Base-by-base conservation (phyloP, 2,113 vertebrate species). In the Trematomus loennbergii region DNA sequence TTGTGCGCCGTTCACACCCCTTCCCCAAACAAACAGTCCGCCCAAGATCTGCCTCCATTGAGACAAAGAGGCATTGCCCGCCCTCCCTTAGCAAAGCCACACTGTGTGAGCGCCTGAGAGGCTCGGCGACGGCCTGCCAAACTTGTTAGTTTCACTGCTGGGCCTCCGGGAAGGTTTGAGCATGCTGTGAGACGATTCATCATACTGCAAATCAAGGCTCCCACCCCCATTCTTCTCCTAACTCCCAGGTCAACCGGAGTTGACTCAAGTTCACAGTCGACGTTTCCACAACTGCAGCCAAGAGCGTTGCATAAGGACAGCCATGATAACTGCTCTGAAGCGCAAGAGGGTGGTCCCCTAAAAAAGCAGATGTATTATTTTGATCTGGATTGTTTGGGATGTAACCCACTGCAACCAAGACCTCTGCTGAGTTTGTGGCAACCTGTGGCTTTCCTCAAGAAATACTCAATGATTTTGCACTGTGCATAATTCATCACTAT, bases 11-110 rank as follows among this genome's bases (percentile, higher is more conserved):
- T 88, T 91, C 91, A 85, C 91, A 90, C 88, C 88, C 81, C 61
- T 72, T 83, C 75, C 60, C 84, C 82, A 89, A 89, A 90, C 87
- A 92, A 91, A 91, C 89, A 84, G 65, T 33, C 83, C 25, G 55
- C 81, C 86, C 80, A 81, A 75, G 70, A 83, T 72, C 63, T n/a
- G 77, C 76, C 78, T 87, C 85, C 85, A 11, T 65, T 59, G 77
- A 91, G 86, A 89, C 82, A 69, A 81, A 87, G 79, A 80, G 74
- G 72, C 81, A 65, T 62, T 0, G 60, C 65, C 54, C 46, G 13
- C 75, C 77, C 58, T 60, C 73, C 55, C 74, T 71, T 40, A 18
- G 65, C 59, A 5, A 60, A 72, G 78, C 75, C 45, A 25, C 80
- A 2, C 79, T 58, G 50, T 1, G 75, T 40, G 0, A 25, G 17